A percentile compares a stretch with the other conserved stretches of the same genome.
Conservation (phyloP, 2,113 vertebrate genomes). For the Toxostoma redivivum region DNA sequence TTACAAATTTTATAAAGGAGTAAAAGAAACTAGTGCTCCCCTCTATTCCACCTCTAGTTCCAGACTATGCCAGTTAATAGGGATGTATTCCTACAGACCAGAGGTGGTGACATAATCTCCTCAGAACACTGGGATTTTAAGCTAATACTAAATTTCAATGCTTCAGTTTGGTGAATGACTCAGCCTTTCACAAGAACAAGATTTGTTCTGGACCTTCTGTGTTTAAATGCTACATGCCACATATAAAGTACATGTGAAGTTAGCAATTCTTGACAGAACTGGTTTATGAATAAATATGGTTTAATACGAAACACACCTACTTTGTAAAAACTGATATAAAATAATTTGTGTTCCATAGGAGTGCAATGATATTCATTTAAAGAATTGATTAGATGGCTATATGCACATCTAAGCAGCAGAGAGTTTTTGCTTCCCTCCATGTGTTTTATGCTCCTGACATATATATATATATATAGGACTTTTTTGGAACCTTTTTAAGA, state of each 20-base stretch:
- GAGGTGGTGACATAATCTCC: background rate
- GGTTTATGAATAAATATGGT: background rate
- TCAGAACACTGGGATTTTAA: background rate
- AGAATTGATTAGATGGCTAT: background rate
- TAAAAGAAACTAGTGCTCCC: background rate
- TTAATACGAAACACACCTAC: background rate
- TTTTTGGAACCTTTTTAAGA: background rate
- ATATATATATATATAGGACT: rapidly evolving
- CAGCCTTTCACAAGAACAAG: background rate
- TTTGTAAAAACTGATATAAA: background rate
- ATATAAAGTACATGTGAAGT: background rate
- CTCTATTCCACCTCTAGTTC: background rate
- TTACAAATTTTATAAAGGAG: background rate
- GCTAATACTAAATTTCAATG: background rate
- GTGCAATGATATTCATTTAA: background rate
- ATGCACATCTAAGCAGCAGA: background rate
- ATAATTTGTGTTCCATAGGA: background rate
- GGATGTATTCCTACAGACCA: background rate
- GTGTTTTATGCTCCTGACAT: background rate
- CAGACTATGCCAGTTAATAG: background rate
- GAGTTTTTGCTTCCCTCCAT: background rate
- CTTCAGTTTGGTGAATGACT: background rate
- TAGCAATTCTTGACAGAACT: background rate
- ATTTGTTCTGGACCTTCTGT: background rate
- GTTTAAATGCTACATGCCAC: background rate